Conservation (phyloP, 1,140 invertebrate species). For the Daktulosphaira vitifoliae region DNA sequence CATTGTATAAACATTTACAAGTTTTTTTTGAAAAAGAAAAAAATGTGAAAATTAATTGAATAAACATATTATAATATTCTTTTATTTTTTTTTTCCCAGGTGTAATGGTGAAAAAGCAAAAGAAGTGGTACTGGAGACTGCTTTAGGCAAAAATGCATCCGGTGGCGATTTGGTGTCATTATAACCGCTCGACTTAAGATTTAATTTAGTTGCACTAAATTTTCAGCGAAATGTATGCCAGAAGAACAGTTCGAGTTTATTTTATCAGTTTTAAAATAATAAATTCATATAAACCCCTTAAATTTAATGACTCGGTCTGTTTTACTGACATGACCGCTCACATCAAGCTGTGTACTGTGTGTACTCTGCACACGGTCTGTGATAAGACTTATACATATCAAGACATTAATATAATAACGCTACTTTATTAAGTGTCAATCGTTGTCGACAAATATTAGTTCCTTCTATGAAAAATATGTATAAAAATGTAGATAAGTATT, state of each 20-base stretch:
- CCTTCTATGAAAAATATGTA: constrained; percentile 8
- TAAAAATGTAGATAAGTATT: constrained; percentile 15
- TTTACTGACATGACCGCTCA: too few relatives aligned
- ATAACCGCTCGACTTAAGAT: not conserved
- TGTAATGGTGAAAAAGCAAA: constrained; percentile 39
- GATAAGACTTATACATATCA: not conserved
- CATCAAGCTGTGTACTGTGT: too few relatives aligned
- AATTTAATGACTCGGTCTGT: too few relatives aligned
- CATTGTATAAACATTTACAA: too few relatives aligned
- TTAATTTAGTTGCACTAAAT: not conserved
- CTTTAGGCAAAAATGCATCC: constrained; percentile 32
- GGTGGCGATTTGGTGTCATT: constrained; percentile 9
- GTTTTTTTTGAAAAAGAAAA: too few relatives aligned
- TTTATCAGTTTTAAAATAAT: not conserved
- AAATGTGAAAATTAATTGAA: too few relatives aligned
- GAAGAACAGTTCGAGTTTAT: not conserved
- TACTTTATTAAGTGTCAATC: not conserved
- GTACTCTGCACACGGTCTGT: not conserved
- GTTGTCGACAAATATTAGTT: constrained; percentile 22
- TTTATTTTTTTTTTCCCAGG: constrained; percentile 34
- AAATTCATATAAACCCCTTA: too few relatives aligned
- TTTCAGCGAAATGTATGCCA: not conserved
- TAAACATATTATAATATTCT: too few relatives aligned
- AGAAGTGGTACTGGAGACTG: constrained; percentile 38
- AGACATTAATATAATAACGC: too few relatives aligned